Conservation (phyloP, 2,888 invertebrate species). For the Leucophenga maculata region DNA sequence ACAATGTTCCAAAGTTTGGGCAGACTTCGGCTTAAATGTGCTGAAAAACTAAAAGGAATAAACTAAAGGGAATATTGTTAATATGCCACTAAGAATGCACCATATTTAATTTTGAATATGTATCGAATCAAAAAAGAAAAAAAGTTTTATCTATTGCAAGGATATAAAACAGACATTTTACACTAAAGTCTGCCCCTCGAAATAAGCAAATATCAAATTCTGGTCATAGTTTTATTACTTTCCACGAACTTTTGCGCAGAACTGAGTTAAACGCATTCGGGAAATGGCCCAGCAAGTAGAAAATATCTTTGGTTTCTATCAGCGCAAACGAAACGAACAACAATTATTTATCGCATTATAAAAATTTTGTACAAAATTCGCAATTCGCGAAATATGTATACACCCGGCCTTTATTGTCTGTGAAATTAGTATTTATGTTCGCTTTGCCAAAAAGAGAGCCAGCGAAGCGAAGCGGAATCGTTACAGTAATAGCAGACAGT, state of each 20-base stretch:
- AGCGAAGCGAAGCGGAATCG: conserved; percentile 25
- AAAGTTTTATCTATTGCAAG: not conserved
- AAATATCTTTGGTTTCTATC: not conserved
- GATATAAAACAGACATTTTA: not conserved
- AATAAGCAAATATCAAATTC: too few species aligned
- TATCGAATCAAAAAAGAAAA: not conserved
- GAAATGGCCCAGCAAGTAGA: too few species aligned
- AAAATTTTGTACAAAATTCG: not conserved
- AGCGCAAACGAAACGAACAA: not conserved
- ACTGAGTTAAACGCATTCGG: too few species aligned
- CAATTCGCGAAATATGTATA: not conserved
- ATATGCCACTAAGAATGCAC: too few species aligned
- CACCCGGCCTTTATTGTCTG: conserved; percentile 68
- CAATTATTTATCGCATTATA: conserved; percentile 2
- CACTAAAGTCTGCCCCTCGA: too few species aligned
- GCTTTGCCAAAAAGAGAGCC: not conserved
- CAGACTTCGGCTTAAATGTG: too few species aligned
- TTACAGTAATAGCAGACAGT: not conserved
- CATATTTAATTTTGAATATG: too few species aligned
- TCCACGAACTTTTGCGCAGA: too few species aligned
- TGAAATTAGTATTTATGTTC: conserved; percentile 71
- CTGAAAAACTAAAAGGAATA: too few species aligned
- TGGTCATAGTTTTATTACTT: too few species aligned
- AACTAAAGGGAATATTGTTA: too few species aligned
- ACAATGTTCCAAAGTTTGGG: too few species aligned